Evolutionary conservation across 2,797 vertebrate genomes (phyloP).

Genomic region (Ptychobarbus kaznakovi): DNA sequence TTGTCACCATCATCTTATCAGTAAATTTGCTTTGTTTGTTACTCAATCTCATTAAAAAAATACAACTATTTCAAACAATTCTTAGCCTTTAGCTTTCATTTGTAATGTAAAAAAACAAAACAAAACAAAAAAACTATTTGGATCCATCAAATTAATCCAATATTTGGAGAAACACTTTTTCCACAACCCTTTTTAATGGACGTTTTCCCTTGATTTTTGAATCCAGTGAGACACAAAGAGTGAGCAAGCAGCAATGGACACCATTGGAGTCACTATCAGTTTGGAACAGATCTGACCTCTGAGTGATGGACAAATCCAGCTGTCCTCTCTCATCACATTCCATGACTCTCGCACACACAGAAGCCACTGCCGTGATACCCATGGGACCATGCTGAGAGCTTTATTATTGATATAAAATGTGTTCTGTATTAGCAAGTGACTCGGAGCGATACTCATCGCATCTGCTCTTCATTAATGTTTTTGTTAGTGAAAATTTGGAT

Average conservation of each 20-base stretch:
- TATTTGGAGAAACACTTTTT: constrained; percentile 40
- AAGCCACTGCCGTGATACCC: constrained; percentile 18
- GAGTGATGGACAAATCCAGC: constrained; percentile 25
- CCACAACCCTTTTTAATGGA: constrained; percentile 1
- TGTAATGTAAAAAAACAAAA: background rate
- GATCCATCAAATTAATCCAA: constrained; percentile 4
- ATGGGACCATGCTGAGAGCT: constrained; percentile 16
- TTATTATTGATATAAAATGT: constrained; percentile 60
- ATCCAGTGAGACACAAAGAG: constrained; percentile 34
- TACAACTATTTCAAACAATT: background rate
- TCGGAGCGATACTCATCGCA: constrained; percentile 63
- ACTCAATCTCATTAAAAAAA: background rate
- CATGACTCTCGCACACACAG: constrained; percentile 26
- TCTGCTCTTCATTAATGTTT: constrained; percentile 70
- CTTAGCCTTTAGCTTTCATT: background rate
- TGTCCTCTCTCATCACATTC: constrained; percentile 31
- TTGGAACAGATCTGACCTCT: constrained; percentile 8
- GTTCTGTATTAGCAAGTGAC: constrained; percentile 63
- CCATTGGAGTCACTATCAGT: background rate
- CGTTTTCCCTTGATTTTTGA: background rate
- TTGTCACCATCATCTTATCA: background rate
- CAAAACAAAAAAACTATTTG: background rate
- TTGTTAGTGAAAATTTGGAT: constrained; percentile 65
- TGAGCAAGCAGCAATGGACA: background rate
- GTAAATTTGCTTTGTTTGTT: background rate